Evolutionary conservation across 2,797 vertebrate genomes (phyloP).

Genomic region (Nothura maculosa): DNA sequence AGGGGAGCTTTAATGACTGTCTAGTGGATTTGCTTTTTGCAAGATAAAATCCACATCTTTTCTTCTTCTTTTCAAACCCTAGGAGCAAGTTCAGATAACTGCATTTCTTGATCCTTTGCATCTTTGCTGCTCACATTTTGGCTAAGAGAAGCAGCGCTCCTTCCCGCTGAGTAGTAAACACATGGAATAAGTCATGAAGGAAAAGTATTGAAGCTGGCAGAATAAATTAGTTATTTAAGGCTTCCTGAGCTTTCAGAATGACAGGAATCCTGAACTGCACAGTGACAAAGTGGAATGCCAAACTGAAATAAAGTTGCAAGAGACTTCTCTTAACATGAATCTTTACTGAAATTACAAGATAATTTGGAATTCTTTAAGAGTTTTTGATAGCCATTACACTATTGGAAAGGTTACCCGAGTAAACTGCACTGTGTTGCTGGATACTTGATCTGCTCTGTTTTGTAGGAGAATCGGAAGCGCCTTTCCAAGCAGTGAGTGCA

Average conservation of each 20-base stretch:
- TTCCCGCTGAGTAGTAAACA: slow-evolving; percentile 45
- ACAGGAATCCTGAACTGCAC: slow-evolving; percentile 44
- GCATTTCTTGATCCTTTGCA: neutral
- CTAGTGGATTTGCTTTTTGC: slow-evolving; percentile 27
- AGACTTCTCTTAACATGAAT: neutral
- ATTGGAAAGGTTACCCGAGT: too few species aligned
- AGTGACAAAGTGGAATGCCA: slow-evolving; percentile 6
- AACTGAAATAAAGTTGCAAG: slow-evolving; percentile 36
- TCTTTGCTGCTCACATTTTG: neutral
- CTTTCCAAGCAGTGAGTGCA: slow-evolving; percentile 74
- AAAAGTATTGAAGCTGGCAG: slow-evolving; percentile 52
- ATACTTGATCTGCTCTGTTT: neutral
- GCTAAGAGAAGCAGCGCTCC: slow-evolving; percentile 40
- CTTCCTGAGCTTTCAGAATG: slow-evolving; percentile 54
- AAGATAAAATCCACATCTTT: neutral
- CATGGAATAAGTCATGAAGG: slow-evolving; percentile 45
- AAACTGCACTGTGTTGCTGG: neutral
- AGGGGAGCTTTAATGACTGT: slow-evolving; percentile 21
- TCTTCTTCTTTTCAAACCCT: neutral
- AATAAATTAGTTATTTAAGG: slow-evolving; percentile 51
- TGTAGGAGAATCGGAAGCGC: neutral
- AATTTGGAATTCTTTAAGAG: neutral
- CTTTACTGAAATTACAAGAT: neutral
- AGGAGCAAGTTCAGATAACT: neutral
- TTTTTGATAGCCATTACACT: too few species aligned